Evolutionary conservation across 1,140 invertebrate species (phyloP).

Genomic region (Trichoplusia ni): DNA sequence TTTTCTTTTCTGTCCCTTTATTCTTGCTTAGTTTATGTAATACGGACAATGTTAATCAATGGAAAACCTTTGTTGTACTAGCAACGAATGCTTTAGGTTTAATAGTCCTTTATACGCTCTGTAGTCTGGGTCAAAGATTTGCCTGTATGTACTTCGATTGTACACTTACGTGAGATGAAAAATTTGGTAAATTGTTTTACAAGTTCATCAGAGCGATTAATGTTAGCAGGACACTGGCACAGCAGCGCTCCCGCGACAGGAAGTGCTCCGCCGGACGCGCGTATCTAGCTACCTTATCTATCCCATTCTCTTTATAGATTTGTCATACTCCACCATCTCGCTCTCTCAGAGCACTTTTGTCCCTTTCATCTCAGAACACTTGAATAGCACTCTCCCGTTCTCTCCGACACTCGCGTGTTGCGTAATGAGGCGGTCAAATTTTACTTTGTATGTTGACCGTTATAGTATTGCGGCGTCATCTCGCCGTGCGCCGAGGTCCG

Average conservation of each 20-base stretch:
- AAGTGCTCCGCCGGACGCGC: slow-evolving; percentile 73
- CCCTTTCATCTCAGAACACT: slow-evolving; percentile 41
- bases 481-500: slow-evolving; percentile 25
- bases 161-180: background rate
- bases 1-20: background rate
- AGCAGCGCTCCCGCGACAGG: slow-evolving; percentile 52
- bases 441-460: slow-evolving; percentile 73
- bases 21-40: slow-evolving; percentile 11
- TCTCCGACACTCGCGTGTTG: slow-evolving; percentile 56
- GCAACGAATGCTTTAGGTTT: too few relatives aligned
- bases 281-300: slow-evolving; percentile 76
- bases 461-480: slow-evolving; percentile 66
- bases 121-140: background rate
- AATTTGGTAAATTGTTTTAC: background rate
- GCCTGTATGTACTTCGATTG: background rate
- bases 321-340: slow-evolving; percentile 58
- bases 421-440: slow-evolving; percentile 73
- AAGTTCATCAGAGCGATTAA: slow-evolving; percentile 9
- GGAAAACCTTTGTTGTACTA: too few relatives aligned
- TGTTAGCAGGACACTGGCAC: slow-evolving; percentile 31
- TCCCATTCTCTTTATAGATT: slow-evolving; percentile 70
- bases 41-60: too few relatives aligned
- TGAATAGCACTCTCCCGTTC: slow-evolving; percentile 51
- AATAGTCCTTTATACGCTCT: background rate
- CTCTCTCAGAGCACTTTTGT: slow-evolving; percentile 48